phyloP scores from a whole-genome alignment of 1,140 invertebrate species.

The Harpegnathos saltator region DNA sequence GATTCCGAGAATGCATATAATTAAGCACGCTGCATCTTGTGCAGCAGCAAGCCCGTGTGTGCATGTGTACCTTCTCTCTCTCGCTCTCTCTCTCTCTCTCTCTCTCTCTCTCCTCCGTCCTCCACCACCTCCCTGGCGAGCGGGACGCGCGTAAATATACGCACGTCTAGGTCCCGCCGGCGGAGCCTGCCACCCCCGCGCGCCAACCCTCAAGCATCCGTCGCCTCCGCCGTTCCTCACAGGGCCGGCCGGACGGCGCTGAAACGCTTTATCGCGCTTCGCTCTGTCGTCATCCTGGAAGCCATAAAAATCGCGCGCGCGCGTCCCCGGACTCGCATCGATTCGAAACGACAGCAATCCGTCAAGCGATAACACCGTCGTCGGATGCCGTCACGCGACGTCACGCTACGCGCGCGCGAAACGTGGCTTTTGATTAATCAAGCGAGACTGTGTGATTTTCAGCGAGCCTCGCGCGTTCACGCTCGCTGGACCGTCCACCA shows the following conservation, averaged over 20 bases:
- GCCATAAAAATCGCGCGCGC: no score
- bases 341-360: no score
- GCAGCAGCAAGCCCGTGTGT: slow-evolving; percentile 2
- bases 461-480: no score
- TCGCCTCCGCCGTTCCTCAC: slow-evolving; percentile 3
- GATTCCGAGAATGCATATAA: slow-evolving; percentile 84
- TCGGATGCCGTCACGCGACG: no score
- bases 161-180: slow-evolving; percentile 52
- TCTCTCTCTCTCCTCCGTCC: slow-evolving; percentile 54
- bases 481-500: no score
- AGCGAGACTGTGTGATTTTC: no score
- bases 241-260: not conserved
- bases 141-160: slow-evolving; percentile 62
- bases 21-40: slow-evolving; percentile 78
- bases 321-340: no score
- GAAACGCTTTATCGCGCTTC: not conserved
- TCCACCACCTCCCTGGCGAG: no score
- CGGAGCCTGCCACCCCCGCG: slow-evolving; percentile 29
- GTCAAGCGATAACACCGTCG: no score
- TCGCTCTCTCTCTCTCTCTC: slow-evolving; percentile 39
- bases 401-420: no score
- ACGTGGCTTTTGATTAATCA: no score
- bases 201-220: slow-evolving; percentile 49
- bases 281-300: not conserved
- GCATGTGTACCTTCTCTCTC: slow-evolving; percentile 17